Conservation (phyloP, 1,140 invertebrate genomes). For the Melitaea cinxia region DNA sequence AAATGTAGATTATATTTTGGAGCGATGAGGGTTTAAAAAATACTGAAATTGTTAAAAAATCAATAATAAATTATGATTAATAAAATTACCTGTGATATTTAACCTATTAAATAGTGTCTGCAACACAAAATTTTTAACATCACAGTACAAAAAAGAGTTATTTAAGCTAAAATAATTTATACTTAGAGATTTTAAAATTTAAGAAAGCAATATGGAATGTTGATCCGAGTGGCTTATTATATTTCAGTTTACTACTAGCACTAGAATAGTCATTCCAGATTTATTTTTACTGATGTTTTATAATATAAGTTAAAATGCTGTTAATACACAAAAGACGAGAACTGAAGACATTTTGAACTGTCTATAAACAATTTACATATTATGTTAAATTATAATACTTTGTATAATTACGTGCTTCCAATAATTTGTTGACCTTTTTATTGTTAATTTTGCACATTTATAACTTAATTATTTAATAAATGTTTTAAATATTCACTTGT, state of each 20-base stretch:
- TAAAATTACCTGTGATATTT: constrained; percentile 19
- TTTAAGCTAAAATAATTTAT: constrained; percentile 5
- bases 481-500: constrained; percentile 21
- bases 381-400: background rate
- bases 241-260: background rate
- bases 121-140: constrained; percentile 1
- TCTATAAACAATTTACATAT: background rate
- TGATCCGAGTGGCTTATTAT: background rate
- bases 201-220: background rate
- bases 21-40: constrained; percentile 13
- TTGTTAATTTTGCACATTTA: constrained; percentile 35
- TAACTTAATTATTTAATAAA: constrained; percentile 27
- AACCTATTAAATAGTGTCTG: constrained; percentile 13
- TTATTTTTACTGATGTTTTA: background rate
- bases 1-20: constrained; percentile 6
- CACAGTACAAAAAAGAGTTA: constrained; percentile 4
- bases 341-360: constrained; percentile 3
- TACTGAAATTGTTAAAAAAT: background rate
- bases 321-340: background rate
- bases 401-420: constrained; percentile 28
- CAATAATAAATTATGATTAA: background rate
- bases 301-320: constrained; percentile 1
- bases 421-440: constrained; percentile 21
- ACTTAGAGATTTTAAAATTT: background rate
- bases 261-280: constrained; percentile 9